Conservation (phyloP, 2,113 vertebrate genomes). For the Macquaria australasica region DNA sequence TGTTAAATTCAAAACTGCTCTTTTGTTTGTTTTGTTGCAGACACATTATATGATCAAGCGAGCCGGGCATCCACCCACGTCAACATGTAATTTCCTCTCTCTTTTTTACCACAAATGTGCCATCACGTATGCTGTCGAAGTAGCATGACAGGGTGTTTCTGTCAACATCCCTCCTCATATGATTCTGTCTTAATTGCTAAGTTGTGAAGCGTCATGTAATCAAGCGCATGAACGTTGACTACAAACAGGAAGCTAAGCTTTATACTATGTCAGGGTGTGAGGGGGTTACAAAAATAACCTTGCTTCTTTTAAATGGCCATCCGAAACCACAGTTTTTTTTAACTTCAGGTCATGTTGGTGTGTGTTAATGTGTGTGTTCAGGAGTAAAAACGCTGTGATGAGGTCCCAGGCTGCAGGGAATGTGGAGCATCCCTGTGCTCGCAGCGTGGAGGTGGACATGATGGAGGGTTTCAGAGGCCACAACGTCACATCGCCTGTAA, state of each 20-base stretch:
- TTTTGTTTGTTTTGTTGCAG: slow-evolving; percentile 60
- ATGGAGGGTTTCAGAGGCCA: slow-evolving; percentile 42
- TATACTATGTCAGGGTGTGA: background rate
- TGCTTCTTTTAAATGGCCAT: background rate
- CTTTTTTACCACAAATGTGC: background rate
- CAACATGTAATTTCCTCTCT: slow-evolving; percentile 69
- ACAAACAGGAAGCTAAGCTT: slow-evolving; percentile 36
- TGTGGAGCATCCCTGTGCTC: slow-evolving; percentile 43
- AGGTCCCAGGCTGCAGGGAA: background rate
- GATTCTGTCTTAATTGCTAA: slow-evolving; percentile 26
- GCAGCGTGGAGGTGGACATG: slow-evolving; percentile 61
- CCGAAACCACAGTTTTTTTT: background rate
- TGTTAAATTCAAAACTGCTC: background rate
- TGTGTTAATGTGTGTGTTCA: slow-evolving; percentile 55
- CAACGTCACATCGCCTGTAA: slow-evolving; percentile 67
- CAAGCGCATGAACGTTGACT: slow-evolving; percentile 13
- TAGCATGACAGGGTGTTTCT: background rate
- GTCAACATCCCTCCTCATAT: slow-evolving; percentile 16
- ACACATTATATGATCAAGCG: slow-evolving; percentile 54
- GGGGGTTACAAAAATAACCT: background rate
- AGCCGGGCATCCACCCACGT: background rate
- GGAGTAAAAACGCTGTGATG: slow-evolving; percentile 30
- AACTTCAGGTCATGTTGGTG: background rate
- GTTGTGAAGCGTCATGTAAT: slow-evolving; percentile 4
- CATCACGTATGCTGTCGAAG: background rate